Conservation (phyloP, 2,888 invertebrate species). For the Xestia c-nigrum region DNA sequence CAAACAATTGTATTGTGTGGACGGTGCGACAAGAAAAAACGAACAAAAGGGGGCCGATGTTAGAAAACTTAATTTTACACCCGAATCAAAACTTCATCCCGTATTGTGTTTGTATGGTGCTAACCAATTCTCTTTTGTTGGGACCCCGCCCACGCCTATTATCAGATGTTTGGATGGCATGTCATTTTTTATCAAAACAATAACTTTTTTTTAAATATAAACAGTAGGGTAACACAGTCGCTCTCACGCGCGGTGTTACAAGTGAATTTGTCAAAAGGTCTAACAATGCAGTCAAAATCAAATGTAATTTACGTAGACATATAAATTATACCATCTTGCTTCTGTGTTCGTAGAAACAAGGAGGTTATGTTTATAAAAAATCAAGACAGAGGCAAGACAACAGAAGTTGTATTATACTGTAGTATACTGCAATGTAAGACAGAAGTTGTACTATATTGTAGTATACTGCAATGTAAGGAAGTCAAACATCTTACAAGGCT, state of each 20-base stretch:
- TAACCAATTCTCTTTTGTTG: constrained; percentile 89
- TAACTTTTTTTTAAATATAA: constrained; percentile 81
- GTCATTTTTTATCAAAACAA: constrained; percentile 91
- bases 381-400: not conserved
- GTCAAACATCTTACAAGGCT: too few relatives aligned
- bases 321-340: constrained; percentile 72
- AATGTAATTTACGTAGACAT: constrained; percentile 81
- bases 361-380: constrained; percentile 21
- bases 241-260: constrained; percentile 77
- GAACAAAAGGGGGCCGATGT: constrained; percentile 78
- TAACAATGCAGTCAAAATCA: constrained; percentile 78
- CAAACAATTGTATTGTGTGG: constrained; percentile 81
- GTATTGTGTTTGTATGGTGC: constrained; percentile 86
- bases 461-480: not conserved
- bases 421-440: not conserved
- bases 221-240: constrained; percentile 77
- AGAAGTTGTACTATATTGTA: not conserved
- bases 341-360: constrained; percentile 45
- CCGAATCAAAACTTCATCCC: constrained; percentile 85
- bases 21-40: constrained; percentile 81
- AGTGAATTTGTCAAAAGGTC: constrained; percentile 82
- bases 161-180: constrained; percentile 88
- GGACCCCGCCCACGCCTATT: constrained; percentile 87
- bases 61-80: constrained; percentile 89
- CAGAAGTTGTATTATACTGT: not conserved